phyloP scores from a whole-genome alignment of 2,797 vertebrate genomes.

The Sandelia bainsii region DNA sequence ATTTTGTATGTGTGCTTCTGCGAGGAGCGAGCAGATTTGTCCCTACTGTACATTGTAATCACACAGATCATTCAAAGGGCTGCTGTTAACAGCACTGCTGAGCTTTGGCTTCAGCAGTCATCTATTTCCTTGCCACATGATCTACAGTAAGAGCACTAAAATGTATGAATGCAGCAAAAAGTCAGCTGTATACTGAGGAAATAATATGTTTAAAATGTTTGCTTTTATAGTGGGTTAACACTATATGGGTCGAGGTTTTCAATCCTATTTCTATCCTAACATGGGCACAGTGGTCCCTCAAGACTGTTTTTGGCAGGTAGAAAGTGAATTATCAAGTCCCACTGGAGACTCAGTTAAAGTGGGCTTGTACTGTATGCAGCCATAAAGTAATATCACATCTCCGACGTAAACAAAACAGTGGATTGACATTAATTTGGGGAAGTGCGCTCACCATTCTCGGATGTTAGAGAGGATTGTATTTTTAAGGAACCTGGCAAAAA shows the following conservation, averaged over 20 bases:
- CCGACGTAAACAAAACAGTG: conserved; percentile 52
- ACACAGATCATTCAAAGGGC: conserved; percentile 37
- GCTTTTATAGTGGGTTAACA: conserved; percentile 25
- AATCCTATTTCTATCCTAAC: conserved; percentile 18
- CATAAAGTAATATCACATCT: conserved; percentile 47
- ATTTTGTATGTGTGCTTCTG: conserved; percentile 41
- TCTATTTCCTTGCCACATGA: conserved; percentile 47
- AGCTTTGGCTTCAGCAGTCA: conserved; percentile 48
- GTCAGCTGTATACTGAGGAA: not conserved
- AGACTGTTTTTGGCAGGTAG: conserved; percentile 44
- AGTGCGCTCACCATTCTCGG: conserved; percentile 35
- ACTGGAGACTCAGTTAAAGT: conserved; percentile 38
- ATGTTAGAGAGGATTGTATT: conserved; percentile 17
- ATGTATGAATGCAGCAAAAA: conserved; percentile 62
- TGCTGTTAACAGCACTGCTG: conserved; percentile 39
- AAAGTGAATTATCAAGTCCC: conserved; percentile 29
- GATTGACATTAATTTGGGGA: conserved; percentile 25
- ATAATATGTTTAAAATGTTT: conserved; percentile 11
- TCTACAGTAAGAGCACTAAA: conserved; percentile 47
- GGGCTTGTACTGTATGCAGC: conserved; percentile 40
- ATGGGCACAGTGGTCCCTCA: conserved; percentile 51
- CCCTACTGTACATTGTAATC: conserved; percentile 29
- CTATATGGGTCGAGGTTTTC: conserved; percentile 35
- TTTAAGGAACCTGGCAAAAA: conserved; percentile 55
- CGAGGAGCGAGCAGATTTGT: conserved; percentile 31